phyloP scores from a whole-genome alignment of 2,113 vertebrate species.

The Nothocercus nigrocapillus region DNA sequence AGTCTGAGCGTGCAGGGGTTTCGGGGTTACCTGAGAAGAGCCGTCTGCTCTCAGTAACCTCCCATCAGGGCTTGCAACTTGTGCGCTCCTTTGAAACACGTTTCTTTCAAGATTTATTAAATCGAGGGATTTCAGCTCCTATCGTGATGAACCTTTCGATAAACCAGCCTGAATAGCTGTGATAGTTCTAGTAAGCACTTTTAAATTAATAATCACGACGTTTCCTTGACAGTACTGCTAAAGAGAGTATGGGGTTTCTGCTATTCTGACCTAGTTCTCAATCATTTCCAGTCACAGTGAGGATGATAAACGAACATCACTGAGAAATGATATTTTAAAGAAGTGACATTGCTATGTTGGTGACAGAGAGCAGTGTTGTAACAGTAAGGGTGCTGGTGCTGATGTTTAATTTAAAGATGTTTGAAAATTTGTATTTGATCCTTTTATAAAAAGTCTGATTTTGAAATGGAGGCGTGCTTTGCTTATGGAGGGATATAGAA shows the following conservation, averaged over 20 bases:
- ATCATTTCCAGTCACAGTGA: conserved; percentile 31
- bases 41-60: background rate
- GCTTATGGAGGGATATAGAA: background rate
- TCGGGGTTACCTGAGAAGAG: conserved; percentile 23
- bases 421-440: conserved; percentile 27
- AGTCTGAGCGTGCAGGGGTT: background rate
- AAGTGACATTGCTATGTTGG: conserved; percentile 48
- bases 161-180: conserved; percentile 48
- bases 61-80: background rate
- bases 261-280: conserved; percentile 30
- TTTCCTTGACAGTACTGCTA: conserved; percentile 43
- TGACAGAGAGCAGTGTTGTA: conserved; percentile 39
- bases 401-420: conserved; percentile 54
- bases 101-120: conserved; percentile 6
- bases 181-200: conserved; percentile 42
- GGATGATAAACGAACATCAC: conserved; percentile 30
- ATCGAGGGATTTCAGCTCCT: conserved; percentile 13
- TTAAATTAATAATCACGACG: conserved; percentile 61
- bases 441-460: conserved; percentile 33
- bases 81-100: conserved; percentile 1
- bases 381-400: conserved; percentile 27
- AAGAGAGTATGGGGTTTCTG: conserved; percentile 42
- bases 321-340: conserved; percentile 41
- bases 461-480: background rate
- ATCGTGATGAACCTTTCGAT: conserved; percentile 15